Percentiles rank a stretch among this genome's conserved stretches.
These are phyloP conservation scores for Thymelicus sylvestris DNA, from an alignment of 2,888 invertebrate species.

Conservation along the genomic window DNA sequence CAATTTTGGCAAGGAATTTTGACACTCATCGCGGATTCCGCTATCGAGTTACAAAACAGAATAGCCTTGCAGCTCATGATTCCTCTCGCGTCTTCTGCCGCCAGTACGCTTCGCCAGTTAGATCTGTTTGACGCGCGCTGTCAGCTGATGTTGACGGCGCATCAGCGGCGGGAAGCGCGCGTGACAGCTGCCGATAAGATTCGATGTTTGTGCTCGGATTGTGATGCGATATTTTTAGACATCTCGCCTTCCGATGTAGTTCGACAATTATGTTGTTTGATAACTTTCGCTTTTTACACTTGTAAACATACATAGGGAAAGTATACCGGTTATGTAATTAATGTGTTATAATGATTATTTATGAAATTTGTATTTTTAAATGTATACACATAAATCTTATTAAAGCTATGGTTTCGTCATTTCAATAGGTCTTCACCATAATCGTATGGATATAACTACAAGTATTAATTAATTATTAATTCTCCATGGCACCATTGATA, in stretches of 20 bases:
- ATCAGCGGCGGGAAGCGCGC: constrained; percentile 50
- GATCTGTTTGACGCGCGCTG: constrained; percentile 65
- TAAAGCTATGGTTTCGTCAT: too few relatives aligned
- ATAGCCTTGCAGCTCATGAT: too few relatives aligned
- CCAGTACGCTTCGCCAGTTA: constrained; percentile 41
- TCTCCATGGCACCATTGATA: too few relatives aligned
- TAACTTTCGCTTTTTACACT: constrained; percentile 1
- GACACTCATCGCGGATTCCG: too few relatives aligned
- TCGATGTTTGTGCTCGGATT: constrained; percentile 32
- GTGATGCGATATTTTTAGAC: constrained; percentile 35
- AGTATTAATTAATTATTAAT: too few relatives aligned
- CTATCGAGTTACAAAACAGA: too few relatives aligned
- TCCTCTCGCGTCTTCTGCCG: background rate
- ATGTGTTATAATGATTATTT: background rate
- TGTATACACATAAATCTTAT: too few relatives aligned
- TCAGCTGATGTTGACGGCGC: constrained; percentile 69
- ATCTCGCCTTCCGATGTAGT: constrained; percentile 52
- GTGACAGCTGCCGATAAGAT: constrained; percentile 61
- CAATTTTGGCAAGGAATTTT: too few relatives aligned
- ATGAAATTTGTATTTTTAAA: too few relatives aligned
- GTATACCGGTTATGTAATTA: background rate
- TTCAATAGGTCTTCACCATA: too few relatives aligned
- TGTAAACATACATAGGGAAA: background rate
- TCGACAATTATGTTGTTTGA: constrained; percentile 44
- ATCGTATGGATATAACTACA: too few relatives aligned